These are phyloP conservation scores for Ophioninae sp. DNA, from an alignment of 2,888 invertebrate genomes.

Conservation along the genomic window DNA sequence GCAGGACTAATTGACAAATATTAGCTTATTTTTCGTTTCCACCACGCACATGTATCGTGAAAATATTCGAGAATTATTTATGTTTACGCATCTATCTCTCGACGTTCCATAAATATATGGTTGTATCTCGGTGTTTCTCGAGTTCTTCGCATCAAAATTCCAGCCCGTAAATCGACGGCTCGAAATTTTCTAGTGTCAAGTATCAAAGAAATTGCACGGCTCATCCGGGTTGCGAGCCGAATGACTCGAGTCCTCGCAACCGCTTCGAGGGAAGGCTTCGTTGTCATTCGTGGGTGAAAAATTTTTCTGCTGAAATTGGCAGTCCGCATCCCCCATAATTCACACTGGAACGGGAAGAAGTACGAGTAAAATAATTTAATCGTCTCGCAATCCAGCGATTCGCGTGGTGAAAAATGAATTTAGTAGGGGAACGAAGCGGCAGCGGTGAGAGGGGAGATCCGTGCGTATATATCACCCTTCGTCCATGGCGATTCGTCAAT, in stretches of 20 bases:
- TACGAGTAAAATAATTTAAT: not conserved
- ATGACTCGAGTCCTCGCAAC: not conserved
- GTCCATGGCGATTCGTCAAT: slow-evolving; percentile 17
- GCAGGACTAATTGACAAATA: not conserved
- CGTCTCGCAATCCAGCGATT: not conserved
- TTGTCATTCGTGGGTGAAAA: not conserved
- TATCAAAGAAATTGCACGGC: not conserved
- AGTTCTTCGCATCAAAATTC: not conserved
- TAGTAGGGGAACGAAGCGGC: not conserved
- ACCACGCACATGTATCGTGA: not conserved
- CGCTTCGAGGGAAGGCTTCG: not conserved
- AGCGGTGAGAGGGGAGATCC: not conserved
- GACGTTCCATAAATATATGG: not conserved
- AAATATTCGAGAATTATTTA: not conserved
- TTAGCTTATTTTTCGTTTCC: not conserved
- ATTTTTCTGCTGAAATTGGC: not conserved
- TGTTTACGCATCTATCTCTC: not conserved
- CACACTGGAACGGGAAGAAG: not conserved
- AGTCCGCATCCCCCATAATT: not conserved
- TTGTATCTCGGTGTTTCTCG: not conserved
- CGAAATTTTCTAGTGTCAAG: not conserved
- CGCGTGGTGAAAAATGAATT: not conserved
- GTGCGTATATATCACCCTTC: slow-evolving; percentile 13
- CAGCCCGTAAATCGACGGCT: not conserved
- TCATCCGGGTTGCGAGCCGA: not conserved